Percentiles rank a stretch among this genome's conserved stretches.
These are phyloP conservation scores for Periparus ater DNA, from an alignment of 2,797 vertebrate genomes.

Conservation along the genomic window DNA sequence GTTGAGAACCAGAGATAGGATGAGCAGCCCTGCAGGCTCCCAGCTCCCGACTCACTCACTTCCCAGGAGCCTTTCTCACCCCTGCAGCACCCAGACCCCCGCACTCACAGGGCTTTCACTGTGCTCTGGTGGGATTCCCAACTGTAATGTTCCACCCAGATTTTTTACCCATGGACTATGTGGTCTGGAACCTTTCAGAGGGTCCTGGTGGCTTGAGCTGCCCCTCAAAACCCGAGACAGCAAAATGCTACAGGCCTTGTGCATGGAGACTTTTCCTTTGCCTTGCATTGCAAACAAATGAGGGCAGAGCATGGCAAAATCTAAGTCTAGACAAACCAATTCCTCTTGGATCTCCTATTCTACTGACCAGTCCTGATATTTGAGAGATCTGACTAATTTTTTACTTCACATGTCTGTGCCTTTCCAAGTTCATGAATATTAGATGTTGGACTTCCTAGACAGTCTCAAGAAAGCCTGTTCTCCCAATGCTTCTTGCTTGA, in stretches of 20 bases:
- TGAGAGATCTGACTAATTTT: neutral
- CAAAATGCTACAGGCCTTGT: neutral
- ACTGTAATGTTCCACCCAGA: rapidly evolving
- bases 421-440: neutral
- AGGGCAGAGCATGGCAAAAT: neutral
- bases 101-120: neutral
- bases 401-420: neutral
- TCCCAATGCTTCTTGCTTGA: neutral
- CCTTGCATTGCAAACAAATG: rapidly evolving
- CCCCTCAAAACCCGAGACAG: rapidly evolving
- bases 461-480: neutral
- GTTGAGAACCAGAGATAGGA: slow-evolving; percentile 56
- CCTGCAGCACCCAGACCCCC: neutral
- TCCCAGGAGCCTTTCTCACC: slow-evolving; percentile 16
- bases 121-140: neutral
- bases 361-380: neutral
- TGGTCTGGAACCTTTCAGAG: neutral
- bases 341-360: neutral
- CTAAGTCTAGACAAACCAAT: neutral
- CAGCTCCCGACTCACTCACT: neutral
- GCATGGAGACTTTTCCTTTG: neutral
- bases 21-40: slow-evolving; percentile 31
- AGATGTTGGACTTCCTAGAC: neutral
- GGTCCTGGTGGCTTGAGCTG: neutral
- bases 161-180: neutral